Conservation (phyloP, 2,888 invertebrate genomes). For the Dioctria linearis region DNA sequence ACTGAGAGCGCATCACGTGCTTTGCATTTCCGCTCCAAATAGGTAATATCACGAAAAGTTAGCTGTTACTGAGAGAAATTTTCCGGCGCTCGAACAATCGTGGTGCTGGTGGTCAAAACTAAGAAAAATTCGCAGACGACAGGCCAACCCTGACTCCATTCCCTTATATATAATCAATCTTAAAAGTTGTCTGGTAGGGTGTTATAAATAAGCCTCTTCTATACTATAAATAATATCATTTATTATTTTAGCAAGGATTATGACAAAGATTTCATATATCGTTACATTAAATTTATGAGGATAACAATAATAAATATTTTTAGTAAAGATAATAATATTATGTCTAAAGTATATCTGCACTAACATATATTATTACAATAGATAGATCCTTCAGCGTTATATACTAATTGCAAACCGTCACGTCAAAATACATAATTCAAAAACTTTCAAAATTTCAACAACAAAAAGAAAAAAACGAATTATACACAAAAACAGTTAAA, state of each 20-base stretch:
- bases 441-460: conserved; percentile 5
- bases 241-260: conserved; percentile 50
- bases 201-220: background rate
- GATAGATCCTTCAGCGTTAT: conserved; percentile 37
- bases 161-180: too few relatives aligned
- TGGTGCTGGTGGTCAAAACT: too few relatives aligned
- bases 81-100: too few relatives aligned
- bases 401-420: conserved; percentile 44
- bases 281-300: conserved; percentile 37
- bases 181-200: too few relatives aligned
- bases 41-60: too few relatives aligned
- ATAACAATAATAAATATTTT: conserved; percentile 51
- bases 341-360: conserved; percentile 42
- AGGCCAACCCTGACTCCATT: too few relatives aligned
- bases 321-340: conserved; percentile 30
- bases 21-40: too few relatives aligned
- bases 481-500: too few relatives aligned
- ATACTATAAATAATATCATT: conserved; percentile 50
- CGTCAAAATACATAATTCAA: conserved; percentile 1
- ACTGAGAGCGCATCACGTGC: too few relatives aligned
- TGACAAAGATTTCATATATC: conserved; percentile 49
- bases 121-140: too few relatives aligned
- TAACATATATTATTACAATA: background rate
- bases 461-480: background rate
- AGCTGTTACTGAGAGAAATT: too few relatives aligned